These are phyloP conservation scores for Melozone crissalis DNA, from an alignment of 2,113 vertebrate genomes.

Conservation along the genomic window DNA sequence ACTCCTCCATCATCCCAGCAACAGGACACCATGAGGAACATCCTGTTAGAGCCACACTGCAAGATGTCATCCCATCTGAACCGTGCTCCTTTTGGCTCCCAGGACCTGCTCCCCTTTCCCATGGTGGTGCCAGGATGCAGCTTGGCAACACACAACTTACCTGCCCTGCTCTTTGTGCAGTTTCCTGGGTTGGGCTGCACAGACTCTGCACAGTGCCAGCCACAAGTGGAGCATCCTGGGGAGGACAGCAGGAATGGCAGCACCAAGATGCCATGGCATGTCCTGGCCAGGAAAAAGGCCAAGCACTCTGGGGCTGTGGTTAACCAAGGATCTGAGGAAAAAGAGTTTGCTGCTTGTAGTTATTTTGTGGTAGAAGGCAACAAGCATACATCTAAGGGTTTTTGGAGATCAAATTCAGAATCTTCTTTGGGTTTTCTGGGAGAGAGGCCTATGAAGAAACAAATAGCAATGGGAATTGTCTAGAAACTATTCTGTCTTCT, in stretches of 20 bases:
- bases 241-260: background rate
- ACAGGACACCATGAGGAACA: background rate
- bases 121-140: background rate
- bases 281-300: background rate
- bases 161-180: background rate
- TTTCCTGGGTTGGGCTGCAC: background rate
- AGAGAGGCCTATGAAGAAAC: background rate
- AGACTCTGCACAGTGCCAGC: background rate
- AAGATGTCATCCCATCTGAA: background rate
- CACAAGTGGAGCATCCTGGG: background rate
- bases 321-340: background rate
- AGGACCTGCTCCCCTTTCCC: background rate
- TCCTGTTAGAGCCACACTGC: background rate
- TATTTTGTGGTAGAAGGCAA: background rate
- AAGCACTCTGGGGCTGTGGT: background rate
- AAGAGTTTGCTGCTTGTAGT: background rate
- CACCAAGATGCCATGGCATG: background rate
- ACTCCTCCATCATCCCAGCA: background rate
- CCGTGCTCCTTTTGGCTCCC: background rate
- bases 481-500: background rate
- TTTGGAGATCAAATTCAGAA: background rate
- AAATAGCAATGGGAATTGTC: background rate
- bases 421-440: background rate
- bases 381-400: background rate
- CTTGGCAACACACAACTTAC: background rate